Base-by-base conservation (phyloP, 2,797 vertebrate species). In the Brotula barbata region DNA sequence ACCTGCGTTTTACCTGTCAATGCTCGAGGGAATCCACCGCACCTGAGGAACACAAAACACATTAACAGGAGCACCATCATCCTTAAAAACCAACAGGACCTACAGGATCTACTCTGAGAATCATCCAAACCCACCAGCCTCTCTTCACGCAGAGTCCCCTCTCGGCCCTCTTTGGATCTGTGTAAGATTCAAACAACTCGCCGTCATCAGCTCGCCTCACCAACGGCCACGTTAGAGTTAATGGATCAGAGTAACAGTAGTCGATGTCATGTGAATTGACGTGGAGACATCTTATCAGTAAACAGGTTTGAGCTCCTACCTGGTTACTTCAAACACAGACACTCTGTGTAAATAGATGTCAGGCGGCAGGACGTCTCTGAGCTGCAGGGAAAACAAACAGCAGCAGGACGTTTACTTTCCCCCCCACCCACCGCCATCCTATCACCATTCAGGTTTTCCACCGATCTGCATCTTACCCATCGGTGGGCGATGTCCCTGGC, bases 381-480 rank as follows among this genome's bases (percentile, higher is more conserved):
- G 71, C 91, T 92, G 53, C 22, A 69, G 70, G 64, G 60, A 60
- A 46, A 71, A 73, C 64, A 78, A 74, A 76, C 56, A 60, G 21
- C 13, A 46, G 53, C 48, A 48, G 40, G 13, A 13, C 1, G 34
- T 36, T 36, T 36, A 28, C 4, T 23, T 9, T n/a, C n/a, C n/a
- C n/a, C n/a, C n/a, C n/a, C n/a, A n/a, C n/a, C n/a, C n/a, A n/a
- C n/a, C n/a, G n/a, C n/a, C n/a, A n/a, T n/a, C n/a, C n/a, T n/a
- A n/a, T n/a, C n/a, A n/a, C n/a, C 31, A 11, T 11, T 33, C 6
- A 11, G 11, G 31, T 33, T 33, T 33, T 33, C 31, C 11, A 11
- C 34, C 34, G 34, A 7, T 36, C 9, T 14, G 34, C 13, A 16
- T 39, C 68, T 85, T 69, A 92, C 91, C 91, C 91, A 92, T 11